These are phyloP conservation scores for Onychomys arenicola DNA, from an alignment of 2,797 vertebrate genomes.

Conservation along the genomic window DNA sequence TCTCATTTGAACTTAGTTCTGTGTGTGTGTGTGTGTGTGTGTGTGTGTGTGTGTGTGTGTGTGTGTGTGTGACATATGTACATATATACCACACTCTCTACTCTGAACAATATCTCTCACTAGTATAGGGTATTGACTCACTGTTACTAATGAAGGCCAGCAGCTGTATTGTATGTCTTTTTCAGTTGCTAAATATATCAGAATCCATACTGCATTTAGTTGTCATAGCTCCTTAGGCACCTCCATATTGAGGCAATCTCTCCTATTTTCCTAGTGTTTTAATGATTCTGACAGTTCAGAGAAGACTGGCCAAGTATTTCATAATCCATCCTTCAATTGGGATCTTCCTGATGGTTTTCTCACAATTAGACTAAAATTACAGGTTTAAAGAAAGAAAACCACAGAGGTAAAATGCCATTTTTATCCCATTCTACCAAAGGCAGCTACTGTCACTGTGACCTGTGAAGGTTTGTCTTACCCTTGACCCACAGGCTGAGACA, in stretches of 20 bases:
- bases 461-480: background rate
- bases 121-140: background rate
- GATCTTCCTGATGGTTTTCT: background rate
- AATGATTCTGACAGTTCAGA: background rate
- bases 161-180: background rate
- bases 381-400: background rate
- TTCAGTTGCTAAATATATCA: background rate
- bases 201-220: background rate
- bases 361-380: background rate
- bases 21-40: too few species aligned
- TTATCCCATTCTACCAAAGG: background rate
- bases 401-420: background rate
- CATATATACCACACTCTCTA: background rate
- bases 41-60: too few species aligned
- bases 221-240: background rate
- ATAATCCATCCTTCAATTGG: background rate
- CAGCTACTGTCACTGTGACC: background rate
- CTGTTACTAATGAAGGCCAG: background rate
- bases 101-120: background rate
- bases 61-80: too few species aligned
- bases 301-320: background rate
- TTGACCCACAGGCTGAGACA: background rate
- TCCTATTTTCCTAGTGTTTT: background rate
- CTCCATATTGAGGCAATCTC: background rate
- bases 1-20: conserved; percentile 51